phyloP scores from a whole-genome alignment of 2,113 vertebrate species.

The Polypterus senegalus region DNA sequence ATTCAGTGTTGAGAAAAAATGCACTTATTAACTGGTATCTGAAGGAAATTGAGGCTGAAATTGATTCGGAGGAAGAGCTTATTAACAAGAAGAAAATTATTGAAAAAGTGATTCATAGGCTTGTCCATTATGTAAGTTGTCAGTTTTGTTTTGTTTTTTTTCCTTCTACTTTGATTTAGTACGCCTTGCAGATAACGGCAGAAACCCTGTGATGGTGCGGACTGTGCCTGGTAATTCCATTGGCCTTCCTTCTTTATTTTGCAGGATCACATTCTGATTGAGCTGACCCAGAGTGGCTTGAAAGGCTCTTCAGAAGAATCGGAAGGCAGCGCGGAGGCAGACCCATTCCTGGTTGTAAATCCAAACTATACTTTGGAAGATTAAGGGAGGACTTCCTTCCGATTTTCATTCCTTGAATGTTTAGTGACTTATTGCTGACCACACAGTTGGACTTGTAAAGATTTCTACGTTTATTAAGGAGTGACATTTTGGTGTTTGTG shows the following conservation, averaged over 20 bases:
- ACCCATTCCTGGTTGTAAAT: conserved; percentile 83
- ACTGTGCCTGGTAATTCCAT: too few relatives aligned
- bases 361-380: conserved; percentile 92
- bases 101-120: conserved; percentile 85
- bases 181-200: neutral
- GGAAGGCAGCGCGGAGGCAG: conserved; percentile 48
- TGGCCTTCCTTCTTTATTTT: neutral
- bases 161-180: neutral
- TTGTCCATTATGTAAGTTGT: conserved; percentile 79
- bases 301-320: conserved; percentile 53
- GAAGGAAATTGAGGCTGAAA: conserved; percentile 93
- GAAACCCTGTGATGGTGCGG: too few relatives aligned
- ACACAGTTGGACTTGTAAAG: too few relatives aligned
- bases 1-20: conserved; percentile 71
- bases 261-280: conserved; percentile 92
- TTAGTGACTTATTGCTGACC: too few relatives aligned
- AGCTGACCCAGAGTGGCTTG: conserved; percentile 72
- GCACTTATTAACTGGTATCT: conserved; percentile 94
- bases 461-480: too few relatives aligned
- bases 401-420: too few relatives aligned
- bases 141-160: too few relatives aligned
- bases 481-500: too few relatives aligned
- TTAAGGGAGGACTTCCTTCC: conserved; percentile 24
- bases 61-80: conserved; percentile 88
- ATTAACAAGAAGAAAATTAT: conserved; percentile 85